A percentile compares a stretch with the other conserved stretches of the same genome.
phyloP scores from a whole-genome alignment of 2,888 invertebrate genomes.

The Xanthorhoe spadicearia region DNA sequence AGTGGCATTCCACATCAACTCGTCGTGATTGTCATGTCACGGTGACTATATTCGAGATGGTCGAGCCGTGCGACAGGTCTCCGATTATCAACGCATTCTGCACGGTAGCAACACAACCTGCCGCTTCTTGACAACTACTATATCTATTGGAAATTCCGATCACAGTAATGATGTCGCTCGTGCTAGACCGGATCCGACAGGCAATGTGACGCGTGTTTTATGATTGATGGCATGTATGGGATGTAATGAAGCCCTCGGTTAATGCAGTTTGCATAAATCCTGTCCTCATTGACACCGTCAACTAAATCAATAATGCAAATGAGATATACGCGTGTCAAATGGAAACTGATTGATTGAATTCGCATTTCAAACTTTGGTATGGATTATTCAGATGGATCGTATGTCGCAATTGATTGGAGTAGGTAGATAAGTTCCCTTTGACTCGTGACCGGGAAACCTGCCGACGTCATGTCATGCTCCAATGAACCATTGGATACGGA shows the following conservation, averaged over 20 bases:
- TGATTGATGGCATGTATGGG: conserved; percentile 36
- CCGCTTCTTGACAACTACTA: conserved; percentile 37
- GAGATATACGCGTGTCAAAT: conserved; percentile 13
- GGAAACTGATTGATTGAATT: conserved; percentile 19
- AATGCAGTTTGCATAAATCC: conserved; percentile 29
- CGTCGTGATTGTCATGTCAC: conserved; percentile 62
- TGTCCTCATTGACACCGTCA: conserved; percentile 21
- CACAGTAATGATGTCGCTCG: conserved; percentile 53
- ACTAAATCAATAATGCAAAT: conserved; percentile 22
- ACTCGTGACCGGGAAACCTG: conserved; percentile 54
- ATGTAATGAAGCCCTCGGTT: conserved; percentile 23
- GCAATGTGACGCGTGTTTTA: conserved; percentile 37
- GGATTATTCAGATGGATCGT: conserved; percentile 8
- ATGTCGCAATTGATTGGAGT: conserved; percentile 6
- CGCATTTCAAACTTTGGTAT: conserved; percentile 5
- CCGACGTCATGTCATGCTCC: conserved; percentile 63
- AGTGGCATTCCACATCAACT: conserved; percentile 47
- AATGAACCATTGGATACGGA: conserved; percentile 69
- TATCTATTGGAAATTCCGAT: conserved; percentile 49
- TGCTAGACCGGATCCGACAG: conserved; percentile 38
- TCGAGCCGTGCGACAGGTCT: conserved; percentile 81
- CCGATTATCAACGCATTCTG: conserved; percentile 81
- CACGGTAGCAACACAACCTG: conserved; percentile 58
- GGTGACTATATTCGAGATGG: conserved; percentile 54
- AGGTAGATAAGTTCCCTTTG: conserved; percentile 28